Percentiles rank a stretch among this genome's conserved stretches.
These are phyloP conservation scores for Phania funesta DNA, from an alignment of 2,888 invertebrate species.

Conservation along the genomic window DNA sequence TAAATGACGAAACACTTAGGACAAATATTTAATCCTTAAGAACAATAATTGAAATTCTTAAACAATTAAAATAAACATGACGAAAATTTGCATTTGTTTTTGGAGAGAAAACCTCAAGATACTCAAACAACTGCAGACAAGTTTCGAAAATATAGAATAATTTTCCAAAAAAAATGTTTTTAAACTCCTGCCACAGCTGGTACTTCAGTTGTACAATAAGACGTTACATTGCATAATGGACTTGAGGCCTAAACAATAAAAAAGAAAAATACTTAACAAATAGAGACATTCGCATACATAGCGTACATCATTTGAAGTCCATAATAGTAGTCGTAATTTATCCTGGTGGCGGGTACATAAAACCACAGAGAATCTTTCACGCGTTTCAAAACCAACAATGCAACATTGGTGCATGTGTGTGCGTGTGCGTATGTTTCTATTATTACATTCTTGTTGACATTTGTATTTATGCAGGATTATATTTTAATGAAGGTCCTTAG, in stretches of 20 bases:
- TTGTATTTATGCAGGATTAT: conserved; percentile 41
- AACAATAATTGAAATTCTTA: not conserved
- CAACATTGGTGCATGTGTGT: not conserved
- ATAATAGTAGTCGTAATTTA: not conserved
- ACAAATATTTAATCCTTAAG: conserved; percentile 27
- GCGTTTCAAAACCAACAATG: conserved; percentile 33
- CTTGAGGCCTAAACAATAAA: not conserved
- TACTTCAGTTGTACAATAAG: conserved; percentile 41
- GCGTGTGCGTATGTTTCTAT: not conserved
- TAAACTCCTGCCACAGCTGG: conserved; percentile 32
- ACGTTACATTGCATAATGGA: conserved; percentile 52
- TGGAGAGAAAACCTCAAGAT: not conserved
- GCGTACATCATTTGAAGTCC: not conserved
- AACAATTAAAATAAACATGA: not conserved
- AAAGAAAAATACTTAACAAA: not conserved
- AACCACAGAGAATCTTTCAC: conserved; percentile 51
- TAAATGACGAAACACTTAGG: not conserved
- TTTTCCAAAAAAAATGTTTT: not conserved
- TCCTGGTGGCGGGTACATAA: not conserved
- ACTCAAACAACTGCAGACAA: not conserved
- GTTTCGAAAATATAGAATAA: not conserved
- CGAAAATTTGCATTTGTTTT: conserved; percentile 6
- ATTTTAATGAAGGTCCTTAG: conserved; percentile 62
- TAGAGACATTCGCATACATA: not conserved
- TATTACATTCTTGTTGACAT: conserved; percentile 24